Conservation (phyloP, 2,797 vertebrate species). For the Enteromius radiatus region DNA sequence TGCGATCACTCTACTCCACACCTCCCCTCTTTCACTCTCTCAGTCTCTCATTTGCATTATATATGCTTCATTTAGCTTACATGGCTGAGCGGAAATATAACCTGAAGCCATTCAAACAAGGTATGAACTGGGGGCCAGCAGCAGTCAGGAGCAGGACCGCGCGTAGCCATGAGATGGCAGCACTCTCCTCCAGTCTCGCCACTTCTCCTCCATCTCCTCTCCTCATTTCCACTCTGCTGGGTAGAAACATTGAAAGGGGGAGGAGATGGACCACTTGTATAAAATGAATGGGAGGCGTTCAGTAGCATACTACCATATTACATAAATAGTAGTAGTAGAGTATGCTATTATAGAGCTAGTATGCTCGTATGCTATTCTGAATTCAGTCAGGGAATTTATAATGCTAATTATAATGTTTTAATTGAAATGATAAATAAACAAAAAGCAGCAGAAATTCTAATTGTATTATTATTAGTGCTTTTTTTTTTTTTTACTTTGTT, state of each 20-base stretch:
- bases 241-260: background rate
- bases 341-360: background rate
- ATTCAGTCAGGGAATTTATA: background rate
- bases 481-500: background rate
- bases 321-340: background rate
- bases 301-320: background rate
- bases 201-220: conserved; percentile 35
- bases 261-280: conserved; percentile 9
- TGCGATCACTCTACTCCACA: conserved; percentile 56
- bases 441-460: background rate
- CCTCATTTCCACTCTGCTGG: conserved; percentile 42
- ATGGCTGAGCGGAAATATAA: conserved; percentile 76
- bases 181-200: conserved; percentile 60
- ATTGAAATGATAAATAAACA: too few species aligned
- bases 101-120: conserved; percentile 69
- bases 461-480: too few species aligned
- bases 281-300: conserved; percentile 22
- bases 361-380: background rate
- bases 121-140: conserved; percentile 63
- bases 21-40: conserved; percentile 7
- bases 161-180: conserved; percentile 69
- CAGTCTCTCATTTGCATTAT: conserved; percentile 73
- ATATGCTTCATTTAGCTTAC: conserved; percentile 80
- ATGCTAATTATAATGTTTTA: background rate
- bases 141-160: conserved; percentile 64